These are phyloP conservation scores for Atlantisia rogersi DNA, from an alignment of 2,113 vertebrate genomes.

Conservation along the genomic window DNA sequence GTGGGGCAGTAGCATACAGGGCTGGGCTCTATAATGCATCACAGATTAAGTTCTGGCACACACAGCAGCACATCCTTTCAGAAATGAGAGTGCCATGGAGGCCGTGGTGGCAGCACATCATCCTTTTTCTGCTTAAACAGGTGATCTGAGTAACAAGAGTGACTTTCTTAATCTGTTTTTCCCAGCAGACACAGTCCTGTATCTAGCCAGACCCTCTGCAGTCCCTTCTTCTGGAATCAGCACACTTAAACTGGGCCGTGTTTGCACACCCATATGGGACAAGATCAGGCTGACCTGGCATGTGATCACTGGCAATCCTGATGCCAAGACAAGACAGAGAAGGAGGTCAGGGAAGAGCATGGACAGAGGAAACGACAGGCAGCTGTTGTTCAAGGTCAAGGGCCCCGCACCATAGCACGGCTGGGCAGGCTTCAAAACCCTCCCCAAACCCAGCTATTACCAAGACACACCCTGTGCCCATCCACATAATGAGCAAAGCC, in stretches of 20 bases:
- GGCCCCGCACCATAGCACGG: not conserved
- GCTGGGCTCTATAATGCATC: not conserved
- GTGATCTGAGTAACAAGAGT: not conserved
- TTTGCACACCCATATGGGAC: not conserved
- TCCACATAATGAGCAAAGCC: not conserved
- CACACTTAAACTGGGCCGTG: not conserved
- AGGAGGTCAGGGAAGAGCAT: not conserved
- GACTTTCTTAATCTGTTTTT: not conserved
- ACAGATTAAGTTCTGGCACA: not conserved
- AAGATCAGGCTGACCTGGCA: not conserved
- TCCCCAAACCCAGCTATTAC: not conserved
- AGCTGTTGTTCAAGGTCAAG: not conserved
- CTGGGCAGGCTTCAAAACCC: not conserved
- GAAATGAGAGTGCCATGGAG: not conserved
- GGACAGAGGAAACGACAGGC: accelerated
- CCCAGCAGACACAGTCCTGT: not conserved
- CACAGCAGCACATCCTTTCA: not conserved
- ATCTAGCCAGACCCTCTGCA: not conserved
- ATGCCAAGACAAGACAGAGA: not conserved
- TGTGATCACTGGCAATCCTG: not conserved
- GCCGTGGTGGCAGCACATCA: accelerated
- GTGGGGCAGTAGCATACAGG: not conserved
- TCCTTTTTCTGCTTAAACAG: not conserved
- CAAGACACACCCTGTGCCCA: not conserved
- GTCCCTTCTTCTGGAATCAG: not conserved